A percentile compares a stretch with the other conserved stretches of the same genome.
These are phyloP conservation scores for Pachliopta kotzebuea DNA, from an alignment of 2,888 invertebrate species.

Conservation along the genomic window DNA sequence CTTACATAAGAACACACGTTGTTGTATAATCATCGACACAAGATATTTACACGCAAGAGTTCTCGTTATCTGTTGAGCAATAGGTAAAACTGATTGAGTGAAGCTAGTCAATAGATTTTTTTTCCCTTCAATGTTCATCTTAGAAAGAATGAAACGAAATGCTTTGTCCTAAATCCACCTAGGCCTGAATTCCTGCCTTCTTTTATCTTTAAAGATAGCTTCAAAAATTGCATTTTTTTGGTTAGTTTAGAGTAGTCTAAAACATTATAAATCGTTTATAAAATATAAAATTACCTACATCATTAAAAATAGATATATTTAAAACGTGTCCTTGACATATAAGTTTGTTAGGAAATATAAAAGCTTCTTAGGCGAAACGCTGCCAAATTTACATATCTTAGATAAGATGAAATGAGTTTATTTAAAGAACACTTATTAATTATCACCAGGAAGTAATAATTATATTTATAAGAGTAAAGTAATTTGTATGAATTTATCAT, in stretches of 20 bases:
- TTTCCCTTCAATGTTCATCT: background rate
- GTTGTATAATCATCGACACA: conserved; percentile 47
- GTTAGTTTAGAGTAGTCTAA: background rate
- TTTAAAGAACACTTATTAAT: background rate
- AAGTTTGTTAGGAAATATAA: background rate
- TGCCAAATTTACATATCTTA: conserved; percentile 19
- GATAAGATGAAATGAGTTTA: conserved; percentile 6
- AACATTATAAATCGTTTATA: background rate
- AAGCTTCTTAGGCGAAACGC: background rate
- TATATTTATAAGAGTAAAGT: too few species aligned
- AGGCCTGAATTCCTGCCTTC: too few species aligned
- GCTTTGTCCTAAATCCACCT: too few species aligned
- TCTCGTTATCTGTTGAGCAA: conserved; percentile 40
- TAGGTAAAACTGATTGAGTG: conserved; percentile 34
- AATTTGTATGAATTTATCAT: too few species aligned
- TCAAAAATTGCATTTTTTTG: background rate
- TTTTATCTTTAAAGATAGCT: background rate
- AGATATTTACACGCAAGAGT: conserved; percentile 39
- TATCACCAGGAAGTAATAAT: background rate
- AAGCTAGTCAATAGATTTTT: conserved; percentile 15
- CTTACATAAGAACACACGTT: conserved; percentile 48
- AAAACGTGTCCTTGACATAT: conserved; percentile 6
- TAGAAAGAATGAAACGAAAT: too few species aligned
- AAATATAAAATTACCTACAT: background rate
- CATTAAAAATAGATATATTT: background rate